Evolutionary conservation across 2,113 vertebrate species (phyloP), one percentile per base, ranked within the genome.

Genomic region (Nansenia antarctica): DNA sequence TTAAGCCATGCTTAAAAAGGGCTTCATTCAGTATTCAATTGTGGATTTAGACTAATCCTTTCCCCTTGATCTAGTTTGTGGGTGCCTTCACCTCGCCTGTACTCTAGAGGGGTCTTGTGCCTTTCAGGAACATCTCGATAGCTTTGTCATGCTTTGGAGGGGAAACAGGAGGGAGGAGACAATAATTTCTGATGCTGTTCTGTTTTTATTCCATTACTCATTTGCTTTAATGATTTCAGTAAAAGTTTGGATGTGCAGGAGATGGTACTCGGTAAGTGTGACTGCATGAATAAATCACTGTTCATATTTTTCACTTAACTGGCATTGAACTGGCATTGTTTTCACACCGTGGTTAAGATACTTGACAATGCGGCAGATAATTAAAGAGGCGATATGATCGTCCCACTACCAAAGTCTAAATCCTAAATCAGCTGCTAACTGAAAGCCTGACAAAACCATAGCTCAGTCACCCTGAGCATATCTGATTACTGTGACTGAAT

Each of bases 21-120:
- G 29, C n/a, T 22, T 58, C 14, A n/a, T 68, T 42, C 69, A 79
- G 64, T 68, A 72, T 79, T 37, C 61, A 59, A 20, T 65, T 68
- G 47, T 34, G 77, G 69, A 69, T 79, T 79, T 79, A 72, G 45
- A 30, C 18, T 76, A 79, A 75, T 79, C 73, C 65, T 61, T 65
- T 57, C 53, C 24, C 54, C 65, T 72, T 72, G 68, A 45, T 72
- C 63, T 74, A 49, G 70, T 53, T 32, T 32, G 52, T 31, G 5
- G 29, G 32, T 11, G 47, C 22, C 64, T 35, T 55, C 32, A 12
- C 15, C 61, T 31, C 39, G 27, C 14, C 39, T 45, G 49, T 9
- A 24, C 55, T 29, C 9, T 18, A 15, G 26, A 31, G 29, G 18
- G 14, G 27, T 58, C 5, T 18, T 58, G 55, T 30, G 6, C 9